phyloP scores from a whole-genome alignment of 2,797 vertebrate genomes.

The Sciurus vulgaris region DNA sequence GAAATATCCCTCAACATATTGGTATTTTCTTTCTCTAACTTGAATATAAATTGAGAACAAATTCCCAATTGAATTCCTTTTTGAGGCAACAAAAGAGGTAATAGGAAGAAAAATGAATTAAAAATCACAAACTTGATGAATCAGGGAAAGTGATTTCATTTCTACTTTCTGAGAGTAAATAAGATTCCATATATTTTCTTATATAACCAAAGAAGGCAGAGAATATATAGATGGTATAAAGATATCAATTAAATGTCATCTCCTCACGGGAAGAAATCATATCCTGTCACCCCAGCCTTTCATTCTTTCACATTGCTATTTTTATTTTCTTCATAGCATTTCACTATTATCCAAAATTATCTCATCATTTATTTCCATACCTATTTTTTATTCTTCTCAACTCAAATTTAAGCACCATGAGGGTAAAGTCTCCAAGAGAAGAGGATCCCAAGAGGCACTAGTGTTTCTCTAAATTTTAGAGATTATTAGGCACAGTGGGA shows the following conservation, averaged over 20 bases:
- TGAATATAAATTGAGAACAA: not conserved
- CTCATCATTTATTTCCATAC: not conserved
- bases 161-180: not conserved
- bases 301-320: not conserved
- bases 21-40: not conserved
- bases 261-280: not conserved
- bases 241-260: not conserved
- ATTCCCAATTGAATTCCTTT: not conserved
- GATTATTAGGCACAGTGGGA: not conserved
- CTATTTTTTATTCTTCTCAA: slow-evolving; percentile 14
- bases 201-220: not conserved
- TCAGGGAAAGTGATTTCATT: slow-evolving; percentile 2
- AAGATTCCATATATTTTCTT: not conserved
- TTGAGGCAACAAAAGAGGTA: not conserved
- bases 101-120: not conserved
- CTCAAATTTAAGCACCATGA: not conserved
- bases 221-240: not conserved
- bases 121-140: slow-evolving; percentile 43
- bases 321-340: slow-evolving; percentile 21
- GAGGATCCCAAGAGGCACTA: not conserved
- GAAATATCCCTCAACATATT: not conserved
- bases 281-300: not conserved
- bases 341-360: slow-evolving; percentile 18
- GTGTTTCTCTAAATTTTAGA: not conserved
- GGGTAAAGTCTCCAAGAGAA: not conserved